Evolutionary conservation across 2,113 vertebrate genomes (phyloP), one percentile per base, ranked within the genome.

Genomic region (Microtus montanus): DNA sequence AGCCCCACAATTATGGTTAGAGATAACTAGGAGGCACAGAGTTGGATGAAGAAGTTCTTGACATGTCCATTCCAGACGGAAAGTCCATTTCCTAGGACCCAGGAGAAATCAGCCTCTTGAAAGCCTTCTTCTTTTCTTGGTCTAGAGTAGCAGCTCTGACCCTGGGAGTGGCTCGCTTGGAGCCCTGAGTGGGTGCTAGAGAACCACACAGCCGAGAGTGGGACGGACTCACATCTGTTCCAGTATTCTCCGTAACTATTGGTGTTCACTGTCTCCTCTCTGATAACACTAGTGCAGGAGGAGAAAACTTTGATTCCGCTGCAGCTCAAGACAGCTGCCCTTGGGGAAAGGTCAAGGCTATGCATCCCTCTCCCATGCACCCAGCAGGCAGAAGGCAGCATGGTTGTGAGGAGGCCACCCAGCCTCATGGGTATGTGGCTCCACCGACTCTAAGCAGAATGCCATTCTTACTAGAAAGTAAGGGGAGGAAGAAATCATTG

Each of bases 41-140:
- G 11, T 61, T 35, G 70, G 64, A 91, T 49, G 54, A 94, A 61
- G 75, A 44, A 24, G 84, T 73, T 95, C 84, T 84, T 93, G 84
- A 91, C 80, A 84, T n/a, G 17, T 88, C 94, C 71, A 78, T 78
- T 90, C 41, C 84, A 92, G 89, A 84, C 83, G 78, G 75, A 64
- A 95, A 91, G 87, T 92, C 83, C 24, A 77, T 90, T 90, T 89
- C 84, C 93, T 73, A 41, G 28, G 26, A 6, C 49, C 49, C 89
- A 61, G 64, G 64, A 89, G 44, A 92, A 68, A 49, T 61, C 78
- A 75, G 71, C 75, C 61, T 70, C 82, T 41, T 66, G 87, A 74
- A 63, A 54, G 5, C 17, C 47, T 78, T 58, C 63, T 41, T 70
- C 58, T 75, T 80, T 41, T 58, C 28, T 93, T 49, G 19, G 28